These are phyloP conservation scores for Megaptera novaeangliae DNA, from an alignment of 2,113 vertebrate species.

Conservation along the genomic window DNA sequence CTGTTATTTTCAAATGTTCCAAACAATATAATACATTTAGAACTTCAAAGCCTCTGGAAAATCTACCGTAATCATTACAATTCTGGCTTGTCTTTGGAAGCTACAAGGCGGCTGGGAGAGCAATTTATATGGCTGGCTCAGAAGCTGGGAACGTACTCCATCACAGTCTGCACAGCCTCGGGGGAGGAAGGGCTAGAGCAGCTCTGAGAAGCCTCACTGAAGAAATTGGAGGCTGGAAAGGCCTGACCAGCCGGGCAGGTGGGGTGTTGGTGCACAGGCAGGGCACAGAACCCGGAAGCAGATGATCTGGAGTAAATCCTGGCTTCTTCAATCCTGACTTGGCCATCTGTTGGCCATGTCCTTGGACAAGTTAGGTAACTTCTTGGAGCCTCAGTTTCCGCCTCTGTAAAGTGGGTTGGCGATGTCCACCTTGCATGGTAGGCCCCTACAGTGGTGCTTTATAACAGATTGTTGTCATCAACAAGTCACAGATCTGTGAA, in stretches of 20 bases:
- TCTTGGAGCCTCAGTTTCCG: not conserved
- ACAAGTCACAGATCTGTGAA: not conserved
- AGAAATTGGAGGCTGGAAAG: not conserved
- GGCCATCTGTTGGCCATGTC: not conserved
- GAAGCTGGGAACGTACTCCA: not conserved
- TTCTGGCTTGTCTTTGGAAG: slow-evolving; percentile 3
- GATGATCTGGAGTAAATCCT: not conserved
- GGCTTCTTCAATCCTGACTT: not conserved
- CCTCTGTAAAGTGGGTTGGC: not conserved
- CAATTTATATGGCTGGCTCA: slow-evolving; percentile 15
- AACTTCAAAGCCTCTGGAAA: slow-evolving; percentile 31
- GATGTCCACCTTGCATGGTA: accelerated
- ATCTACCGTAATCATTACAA: not conserved
- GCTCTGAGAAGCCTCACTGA: not conserved
- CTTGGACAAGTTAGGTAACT: not conserved
- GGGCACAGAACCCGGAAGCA: not conserved
- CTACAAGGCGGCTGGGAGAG: slow-evolving; percentile 5
- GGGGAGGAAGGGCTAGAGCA: not conserved
- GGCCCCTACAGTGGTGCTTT: not conserved
- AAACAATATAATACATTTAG: slow-evolving; percentile 16
- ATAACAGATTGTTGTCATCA: not conserved
- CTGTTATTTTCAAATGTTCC: not conserved
- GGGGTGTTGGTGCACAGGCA: accelerated
- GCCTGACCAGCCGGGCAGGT: accelerated
- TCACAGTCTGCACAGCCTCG: not conserved